Percentiles rank a stretch among this genome's conserved stretches.
These are phyloP conservation scores for Heterodera carotae DNA, from an alignment of 1,140 invertebrate species.

Conservation along the genomic window DNA sequence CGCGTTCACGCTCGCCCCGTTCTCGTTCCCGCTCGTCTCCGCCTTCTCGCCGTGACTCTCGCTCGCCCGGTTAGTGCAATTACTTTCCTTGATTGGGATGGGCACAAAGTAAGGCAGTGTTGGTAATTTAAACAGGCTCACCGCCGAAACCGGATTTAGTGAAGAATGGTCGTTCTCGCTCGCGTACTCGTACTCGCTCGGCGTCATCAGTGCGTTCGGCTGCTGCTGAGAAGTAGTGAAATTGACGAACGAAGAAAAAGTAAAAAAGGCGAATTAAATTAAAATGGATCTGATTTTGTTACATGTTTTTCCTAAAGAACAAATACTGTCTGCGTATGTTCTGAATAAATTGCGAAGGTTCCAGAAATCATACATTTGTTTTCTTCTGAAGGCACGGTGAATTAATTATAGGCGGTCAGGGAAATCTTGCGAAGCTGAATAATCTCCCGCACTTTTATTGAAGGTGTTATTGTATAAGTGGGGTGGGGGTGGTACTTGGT, in stretches of 20 bases:
- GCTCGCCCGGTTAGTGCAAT: background rate
- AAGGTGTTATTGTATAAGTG: no score
- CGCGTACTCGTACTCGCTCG: slow-evolving; percentile 28
- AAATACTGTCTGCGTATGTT: background rate
- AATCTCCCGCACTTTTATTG: no score
- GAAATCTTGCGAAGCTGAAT: no score
- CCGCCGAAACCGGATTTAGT: background rate
- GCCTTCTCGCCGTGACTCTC: background rate
- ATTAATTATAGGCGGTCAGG: no score
- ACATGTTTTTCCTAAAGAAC: no score
- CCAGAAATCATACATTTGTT: no score
- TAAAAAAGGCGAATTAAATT: background rate
- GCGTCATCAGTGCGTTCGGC: background rate
- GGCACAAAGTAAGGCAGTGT: no score
- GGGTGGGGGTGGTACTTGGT: no score
- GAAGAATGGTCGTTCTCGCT: slow-evolving; percentile 10
- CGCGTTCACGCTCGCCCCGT: slow-evolving; percentile 35
- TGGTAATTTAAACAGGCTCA: background rate
- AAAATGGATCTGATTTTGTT: background rate
- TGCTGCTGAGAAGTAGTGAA: background rate
- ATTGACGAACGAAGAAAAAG: background rate
- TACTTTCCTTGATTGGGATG: background rate
- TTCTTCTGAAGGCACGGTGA: background rate
- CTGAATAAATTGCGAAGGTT: background rate
- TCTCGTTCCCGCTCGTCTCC: slow-evolving; percentile 28